A percentile compares a stretch with the other conserved stretches of the same genome.
phyloP scores from a whole-genome alignment of 2,113 vertebrate species.

The Cynopterus brachyotis region DNA sequence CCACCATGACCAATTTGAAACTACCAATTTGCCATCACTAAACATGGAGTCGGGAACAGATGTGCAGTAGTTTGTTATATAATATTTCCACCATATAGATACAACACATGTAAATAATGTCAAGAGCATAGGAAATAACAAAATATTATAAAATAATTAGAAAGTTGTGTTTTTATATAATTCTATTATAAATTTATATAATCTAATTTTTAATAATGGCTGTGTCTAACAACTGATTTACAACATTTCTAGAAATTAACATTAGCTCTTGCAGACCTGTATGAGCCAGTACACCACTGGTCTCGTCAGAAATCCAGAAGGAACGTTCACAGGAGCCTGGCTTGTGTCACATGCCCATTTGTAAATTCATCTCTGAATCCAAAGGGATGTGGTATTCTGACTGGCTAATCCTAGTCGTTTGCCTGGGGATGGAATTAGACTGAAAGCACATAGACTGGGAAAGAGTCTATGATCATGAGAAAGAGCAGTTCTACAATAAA shows the following conservation, averaged over 20 bases:
- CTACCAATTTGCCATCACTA: neutral
- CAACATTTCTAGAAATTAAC: slow-evolving; percentile 2
- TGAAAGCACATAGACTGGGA: neutral
- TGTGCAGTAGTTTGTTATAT: neutral
- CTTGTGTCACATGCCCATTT: neutral
- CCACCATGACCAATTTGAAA: neutral
- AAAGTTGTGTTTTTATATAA: neutral
- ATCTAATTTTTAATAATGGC: neutral
- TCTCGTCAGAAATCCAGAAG: neutral
- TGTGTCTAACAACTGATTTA: neutral
- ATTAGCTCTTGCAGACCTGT: neutral
- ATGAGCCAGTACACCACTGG: neutral
- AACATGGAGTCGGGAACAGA: neutral
- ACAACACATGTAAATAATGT: neutral
- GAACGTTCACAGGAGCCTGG: neutral
- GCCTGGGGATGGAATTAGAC: neutral
- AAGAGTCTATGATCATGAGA: neutral
- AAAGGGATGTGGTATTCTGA: neutral
- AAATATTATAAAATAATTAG: neutral
- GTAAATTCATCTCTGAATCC: neutral
- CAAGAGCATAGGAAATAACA: neutral
- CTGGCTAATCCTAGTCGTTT: neutral
- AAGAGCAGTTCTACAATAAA: neutral
- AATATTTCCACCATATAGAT: neutral
- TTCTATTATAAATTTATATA: neutral